Evolutionary conservation across 1,140 invertebrate species (phyloP).

Genomic region (Drosophila erecta): DNA sequence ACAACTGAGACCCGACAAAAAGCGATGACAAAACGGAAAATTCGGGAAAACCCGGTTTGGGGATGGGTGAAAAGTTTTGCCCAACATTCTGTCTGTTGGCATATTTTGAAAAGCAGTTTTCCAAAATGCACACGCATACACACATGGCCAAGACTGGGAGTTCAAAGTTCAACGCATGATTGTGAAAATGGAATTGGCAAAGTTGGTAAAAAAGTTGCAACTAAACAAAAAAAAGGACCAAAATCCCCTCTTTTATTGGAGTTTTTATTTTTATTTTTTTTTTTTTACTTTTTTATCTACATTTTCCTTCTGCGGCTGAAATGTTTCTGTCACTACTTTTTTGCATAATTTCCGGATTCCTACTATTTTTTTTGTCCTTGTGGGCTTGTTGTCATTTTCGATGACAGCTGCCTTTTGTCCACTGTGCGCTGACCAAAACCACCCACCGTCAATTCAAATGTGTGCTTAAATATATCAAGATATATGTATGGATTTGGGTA

Average conservation of each 20-base stretch:
- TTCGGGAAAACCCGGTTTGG: conserved; percentile 14
- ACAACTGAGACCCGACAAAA: conserved; percentile 68
- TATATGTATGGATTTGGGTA: background rate
- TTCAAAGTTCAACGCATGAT: conserved; percentile 81
- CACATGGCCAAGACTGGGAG: conserved; percentile 45
- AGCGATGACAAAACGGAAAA: conserved; percentile 61
- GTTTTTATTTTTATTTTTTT: background rate
- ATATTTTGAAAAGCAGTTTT: conserved; percentile 76
- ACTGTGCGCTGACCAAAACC: conserved; percentile 35
- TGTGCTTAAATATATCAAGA: conserved; percentile 5
- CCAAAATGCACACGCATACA: conserved; percentile 56
- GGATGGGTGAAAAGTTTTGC: conserved; percentile 63
- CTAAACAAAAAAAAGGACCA: conserved; percentile 12
- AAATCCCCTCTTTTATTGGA: conserved; percentile 14
- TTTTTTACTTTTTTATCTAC: conserved; percentile 23
- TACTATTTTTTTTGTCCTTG: conserved; percentile 45
- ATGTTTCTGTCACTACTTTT: conserved; percentile 27
- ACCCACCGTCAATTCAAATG: conserved; percentile 41
- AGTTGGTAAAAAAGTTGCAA: conserved; percentile 56
- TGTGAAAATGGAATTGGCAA: conserved; percentile 81
- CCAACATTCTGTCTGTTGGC: conserved; percentile 62
- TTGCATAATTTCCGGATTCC: conserved; percentile 66
- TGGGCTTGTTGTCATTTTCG: conserved; percentile 66
- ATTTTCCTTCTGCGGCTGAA: conserved; percentile 21
- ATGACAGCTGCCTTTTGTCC: conserved; percentile 64